Percentiles rank a stretch among this genome's conserved stretches.
phyloP scores from a whole-genome alignment of 2,113 vertebrate species.

The Promerops cafer region DNA sequence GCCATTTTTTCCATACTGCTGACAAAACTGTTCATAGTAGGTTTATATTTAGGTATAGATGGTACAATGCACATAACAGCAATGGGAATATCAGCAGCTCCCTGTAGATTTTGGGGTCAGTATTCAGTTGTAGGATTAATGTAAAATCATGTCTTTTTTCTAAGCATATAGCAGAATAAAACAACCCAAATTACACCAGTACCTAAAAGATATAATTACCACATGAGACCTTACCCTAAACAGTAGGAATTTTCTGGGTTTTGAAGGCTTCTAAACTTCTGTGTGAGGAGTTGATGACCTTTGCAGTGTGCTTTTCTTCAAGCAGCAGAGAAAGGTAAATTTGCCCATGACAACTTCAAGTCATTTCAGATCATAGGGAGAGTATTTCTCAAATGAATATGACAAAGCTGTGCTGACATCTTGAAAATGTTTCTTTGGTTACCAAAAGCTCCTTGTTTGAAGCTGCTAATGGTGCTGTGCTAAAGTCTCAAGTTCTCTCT shows the following conservation, averaged over 20 bases:
- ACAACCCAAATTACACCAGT: fast-evolving
- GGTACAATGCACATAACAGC: background rate
- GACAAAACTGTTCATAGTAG: background rate
- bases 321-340: background rate
- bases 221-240: background rate
- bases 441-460: background rate
- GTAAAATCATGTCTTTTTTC: background rate
- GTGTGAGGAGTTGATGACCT: background rate
- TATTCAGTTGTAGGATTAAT: background rate
- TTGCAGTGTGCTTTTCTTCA: background rate
- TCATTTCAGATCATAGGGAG: background rate
- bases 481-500: background rate
- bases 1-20: background rate
- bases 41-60: background rate
- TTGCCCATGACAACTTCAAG: background rate
- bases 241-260: background rate
- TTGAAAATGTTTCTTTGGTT: background rate
- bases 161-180: background rate
- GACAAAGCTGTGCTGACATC: background rate
- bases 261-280: background rate
- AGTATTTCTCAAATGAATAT: background rate
- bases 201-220: background rate
- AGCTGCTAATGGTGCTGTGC: background rate
- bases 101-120: background rate
- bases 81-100: background rate